Conservation (phyloP, 2,113 vertebrate genomes). For the Caranx ignobilis region DNA sequence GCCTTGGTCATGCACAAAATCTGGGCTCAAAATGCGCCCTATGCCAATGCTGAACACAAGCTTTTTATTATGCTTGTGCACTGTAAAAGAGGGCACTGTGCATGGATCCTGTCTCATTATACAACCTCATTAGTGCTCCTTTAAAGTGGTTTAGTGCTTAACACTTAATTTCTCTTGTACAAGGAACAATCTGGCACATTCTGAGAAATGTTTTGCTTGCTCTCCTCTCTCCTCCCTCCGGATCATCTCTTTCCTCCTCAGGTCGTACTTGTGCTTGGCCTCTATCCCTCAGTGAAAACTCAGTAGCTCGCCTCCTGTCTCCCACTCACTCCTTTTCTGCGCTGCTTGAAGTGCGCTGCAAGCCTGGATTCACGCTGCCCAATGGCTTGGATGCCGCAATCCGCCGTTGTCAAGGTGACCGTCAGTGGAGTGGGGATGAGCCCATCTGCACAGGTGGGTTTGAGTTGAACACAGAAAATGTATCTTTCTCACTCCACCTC, state of each 20-base stretch:
- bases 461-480: constrained; percentile 2
- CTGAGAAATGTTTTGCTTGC: constrained; percentile 21
- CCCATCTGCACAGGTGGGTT: constrained; percentile 84
- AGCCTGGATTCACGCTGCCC: constrained; percentile 79
- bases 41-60: constrained; percentile 34
- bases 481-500: neutral
- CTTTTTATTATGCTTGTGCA: constrained; percentile 43
- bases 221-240: constrained; percentile 4
- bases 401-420: constrained; percentile 88
- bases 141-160: constrained; percentile 5
- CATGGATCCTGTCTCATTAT: constrained; percentile 31
- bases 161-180: constrained; percentile 1
- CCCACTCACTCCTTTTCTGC: constrained; percentile 83
- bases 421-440: constrained; percentile 87
- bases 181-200: constrained; percentile 14
- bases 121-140: constrained; percentile 51
- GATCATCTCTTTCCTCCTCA: constrained; percentile 55
- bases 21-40: neutral
- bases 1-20: constrained; percentile 35
- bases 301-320: constrained; percentile 74
- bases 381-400: constrained; percentile 76
- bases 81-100: constrained; percentile 41
- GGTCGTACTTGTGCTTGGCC: constrained; percentile 88
- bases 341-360: constrained; percentile 83
- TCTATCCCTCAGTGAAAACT: constrained; percentile 67